Evolutionary conservation across 1,140 invertebrate genomes (phyloP).

Genomic region (Cydia fagiglandana): DNA sequence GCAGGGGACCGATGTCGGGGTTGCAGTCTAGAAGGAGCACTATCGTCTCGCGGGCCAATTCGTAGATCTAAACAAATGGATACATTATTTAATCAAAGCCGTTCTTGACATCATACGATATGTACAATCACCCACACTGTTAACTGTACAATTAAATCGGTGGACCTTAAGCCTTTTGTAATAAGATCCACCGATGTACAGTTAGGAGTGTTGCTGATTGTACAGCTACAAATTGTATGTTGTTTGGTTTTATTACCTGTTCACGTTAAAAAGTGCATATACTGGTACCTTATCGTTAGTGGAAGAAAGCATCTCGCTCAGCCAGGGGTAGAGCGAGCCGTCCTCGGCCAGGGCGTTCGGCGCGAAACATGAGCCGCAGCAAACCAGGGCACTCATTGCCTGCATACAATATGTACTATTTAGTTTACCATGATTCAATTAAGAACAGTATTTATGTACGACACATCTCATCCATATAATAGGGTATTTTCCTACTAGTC

Average conservation of each 20-base stretch:
- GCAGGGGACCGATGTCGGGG: slow-evolving; percentile 93
- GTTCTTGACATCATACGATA: too few species aligned
- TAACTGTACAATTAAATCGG: too few species aligned
- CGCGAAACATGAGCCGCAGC: slow-evolving; percentile 97
- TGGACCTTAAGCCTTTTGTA: too few species aligned
- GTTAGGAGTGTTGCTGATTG: too few species aligned
- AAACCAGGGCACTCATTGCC: slow-evolving; percentile 96
- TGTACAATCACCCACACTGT: too few species aligned
- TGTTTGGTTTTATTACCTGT: too few species aligned
- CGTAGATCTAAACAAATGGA: slow-evolving; percentile 85
- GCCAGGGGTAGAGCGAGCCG: slow-evolving; percentile 95
- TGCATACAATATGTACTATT: slow-evolving; percentile 69
- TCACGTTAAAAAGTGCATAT: too few species aligned
- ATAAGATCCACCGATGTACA: too few species aligned
- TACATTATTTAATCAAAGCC: background rate
- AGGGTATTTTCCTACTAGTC: too few species aligned
- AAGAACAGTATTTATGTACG: too few species aligned
- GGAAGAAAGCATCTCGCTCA: slow-evolving; percentile 93
- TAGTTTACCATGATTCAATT: background rate
- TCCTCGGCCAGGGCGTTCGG: slow-evolving; percentile 91
- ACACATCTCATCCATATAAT: too few species aligned
- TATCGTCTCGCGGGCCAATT: slow-evolving; percentile 94
- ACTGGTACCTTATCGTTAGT: slow-evolving; percentile 87
- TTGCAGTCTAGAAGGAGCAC: slow-evolving; percentile 97
- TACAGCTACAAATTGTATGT: too few species aligned